A percentile compares a stretch with the other conserved stretches of the same genome.
Evolutionary conservation across 2,797 vertebrate genomes (phyloP).

Genomic region (Etheostoma perlongum): DNA sequence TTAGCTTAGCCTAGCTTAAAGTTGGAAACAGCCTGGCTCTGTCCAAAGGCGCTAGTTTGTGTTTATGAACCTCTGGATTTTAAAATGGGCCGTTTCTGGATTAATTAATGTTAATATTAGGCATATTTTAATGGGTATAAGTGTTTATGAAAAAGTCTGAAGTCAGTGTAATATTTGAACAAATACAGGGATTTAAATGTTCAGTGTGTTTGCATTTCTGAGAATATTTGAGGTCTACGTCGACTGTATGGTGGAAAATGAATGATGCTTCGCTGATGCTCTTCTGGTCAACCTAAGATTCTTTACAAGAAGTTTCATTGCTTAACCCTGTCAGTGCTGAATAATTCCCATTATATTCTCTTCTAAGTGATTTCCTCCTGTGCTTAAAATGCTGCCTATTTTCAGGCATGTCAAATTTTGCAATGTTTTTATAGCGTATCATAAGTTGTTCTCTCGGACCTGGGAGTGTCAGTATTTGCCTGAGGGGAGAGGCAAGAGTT

Average conservation of each 20-base stretch:
- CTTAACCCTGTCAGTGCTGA: constrained; percentile 31
- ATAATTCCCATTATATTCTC: constrained; percentile 41
- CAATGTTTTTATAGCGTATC: constrained; percentile 39
- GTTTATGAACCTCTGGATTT: neutral
- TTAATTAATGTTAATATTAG: neutral
- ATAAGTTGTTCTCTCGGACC: constrained; percentile 21
- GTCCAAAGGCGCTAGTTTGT: too few relatives aligned
- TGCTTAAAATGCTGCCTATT: constrained; percentile 29
- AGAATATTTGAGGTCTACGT: neutral
- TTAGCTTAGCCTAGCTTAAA: neutral
- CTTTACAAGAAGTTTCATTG: constrained; percentile 35
- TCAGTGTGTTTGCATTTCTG: neutral
- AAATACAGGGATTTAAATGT: neutral
- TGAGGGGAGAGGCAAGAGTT: constrained; percentile 48
- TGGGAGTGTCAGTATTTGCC: constrained; percentile 59
- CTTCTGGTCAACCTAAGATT: constrained; percentile 10
- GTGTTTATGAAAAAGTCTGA: neutral
- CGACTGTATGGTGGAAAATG: neutral
- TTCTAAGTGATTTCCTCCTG: constrained; percentile 40
- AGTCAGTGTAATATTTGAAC: neutral
- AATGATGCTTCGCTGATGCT: neutral
- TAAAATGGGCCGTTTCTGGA: neutral
- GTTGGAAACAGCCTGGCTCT: neutral
- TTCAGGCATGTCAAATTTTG: constrained; percentile 39
- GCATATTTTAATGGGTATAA: neutral